Evolutionary conservation across 2,113 vertebrate genomes (phyloP).

Genomic region (Platanista minor): DNA sequence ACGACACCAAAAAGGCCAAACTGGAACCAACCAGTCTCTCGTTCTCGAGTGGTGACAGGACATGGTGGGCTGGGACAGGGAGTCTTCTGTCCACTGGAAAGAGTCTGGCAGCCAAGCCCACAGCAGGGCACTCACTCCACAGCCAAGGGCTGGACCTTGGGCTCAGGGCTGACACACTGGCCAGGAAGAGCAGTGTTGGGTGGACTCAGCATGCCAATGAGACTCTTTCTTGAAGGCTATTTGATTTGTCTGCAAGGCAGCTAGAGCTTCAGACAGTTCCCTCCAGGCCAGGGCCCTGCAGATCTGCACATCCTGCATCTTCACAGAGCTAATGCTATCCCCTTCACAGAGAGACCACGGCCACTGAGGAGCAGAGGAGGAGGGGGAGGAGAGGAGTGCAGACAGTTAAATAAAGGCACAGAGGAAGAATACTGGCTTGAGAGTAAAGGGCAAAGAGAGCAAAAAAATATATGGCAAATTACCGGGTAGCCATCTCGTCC

Average conservation of each 20-base stretch:
- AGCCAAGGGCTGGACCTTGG: not conserved
- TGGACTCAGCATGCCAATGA: too few species aligned
- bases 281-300: not conserved
- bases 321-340: not conserved
- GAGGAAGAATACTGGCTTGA: not conserved
- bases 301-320: rapidly evolving
- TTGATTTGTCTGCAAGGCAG: not conserved
- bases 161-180: not conserved
- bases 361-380: not conserved
- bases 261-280: not conserved
- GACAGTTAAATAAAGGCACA: conserved; percentile 11
- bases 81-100: not conserved
- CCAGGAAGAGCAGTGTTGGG: not conserved
- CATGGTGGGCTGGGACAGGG: not conserved
- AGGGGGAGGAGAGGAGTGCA: not conserved
- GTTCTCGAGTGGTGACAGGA: not conserved
- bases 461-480: conserved; percentile 83
- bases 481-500: conserved; percentile 99
- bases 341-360: not conserved
- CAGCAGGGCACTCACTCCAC: not conserved
- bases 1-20: not conserved
- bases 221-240: not conserved
- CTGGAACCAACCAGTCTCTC: not conserved
- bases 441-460: conserved; percentile 49
- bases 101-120: too few species aligned